phyloP scores from a whole-genome alignment of 2,888 invertebrate species.

The Zaprionus bogoriensis region DNA sequence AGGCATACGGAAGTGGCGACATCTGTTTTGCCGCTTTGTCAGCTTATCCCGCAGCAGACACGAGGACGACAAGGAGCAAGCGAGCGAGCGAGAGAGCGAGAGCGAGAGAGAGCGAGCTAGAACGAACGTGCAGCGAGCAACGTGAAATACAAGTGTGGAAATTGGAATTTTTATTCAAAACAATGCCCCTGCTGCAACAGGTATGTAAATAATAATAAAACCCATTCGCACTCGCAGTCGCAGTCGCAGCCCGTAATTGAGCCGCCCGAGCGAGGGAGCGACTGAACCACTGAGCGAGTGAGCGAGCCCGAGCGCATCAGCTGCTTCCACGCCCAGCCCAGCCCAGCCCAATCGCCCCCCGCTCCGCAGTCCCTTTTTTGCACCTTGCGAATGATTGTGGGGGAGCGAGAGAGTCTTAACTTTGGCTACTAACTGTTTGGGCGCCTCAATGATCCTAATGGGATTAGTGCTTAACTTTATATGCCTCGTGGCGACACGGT shows the following conservation, averaged over 20 bases:
- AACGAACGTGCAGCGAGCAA: constrained; percentile 35
- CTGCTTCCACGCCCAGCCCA: constrained; percentile 49
- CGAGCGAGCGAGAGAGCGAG: constrained; percentile 17
- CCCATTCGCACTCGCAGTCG: constrained; percentile 72
- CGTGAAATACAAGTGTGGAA: constrained; percentile 80
- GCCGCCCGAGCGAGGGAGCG: constrained; percentile 51
- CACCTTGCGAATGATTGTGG: constrained; percentile 37
- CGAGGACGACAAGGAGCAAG: constrained; percentile 32
- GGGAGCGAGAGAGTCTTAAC: constrained; percentile 23
- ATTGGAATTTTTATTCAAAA: constrained; percentile 82
- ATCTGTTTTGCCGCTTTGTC: constrained; percentile 78
- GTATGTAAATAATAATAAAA: constrained; percentile 82
- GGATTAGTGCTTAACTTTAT: constrained; percentile 80
- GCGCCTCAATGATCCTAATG: constrained; percentile 74
- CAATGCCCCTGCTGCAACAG: constrained; percentile 83
- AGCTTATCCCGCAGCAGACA: constrained; percentile 63
- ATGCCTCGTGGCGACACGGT: constrained; percentile 46
- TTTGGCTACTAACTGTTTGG: constrained; percentile 36
- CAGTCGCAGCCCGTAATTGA: constrained; percentile 57
- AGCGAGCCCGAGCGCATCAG: constrained; percentile 47
- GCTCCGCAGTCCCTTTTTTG: background rate
- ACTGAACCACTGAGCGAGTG: background rate
- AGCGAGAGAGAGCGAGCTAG: too few species aligned
- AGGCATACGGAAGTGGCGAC: constrained; percentile 67
- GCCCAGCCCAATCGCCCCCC: background rate